Percentiles rank a stretch among this genome's conserved stretches.
Conservation (phyloP, 2,113 vertebrate species). For the Osmerus eperlanus region DNA sequence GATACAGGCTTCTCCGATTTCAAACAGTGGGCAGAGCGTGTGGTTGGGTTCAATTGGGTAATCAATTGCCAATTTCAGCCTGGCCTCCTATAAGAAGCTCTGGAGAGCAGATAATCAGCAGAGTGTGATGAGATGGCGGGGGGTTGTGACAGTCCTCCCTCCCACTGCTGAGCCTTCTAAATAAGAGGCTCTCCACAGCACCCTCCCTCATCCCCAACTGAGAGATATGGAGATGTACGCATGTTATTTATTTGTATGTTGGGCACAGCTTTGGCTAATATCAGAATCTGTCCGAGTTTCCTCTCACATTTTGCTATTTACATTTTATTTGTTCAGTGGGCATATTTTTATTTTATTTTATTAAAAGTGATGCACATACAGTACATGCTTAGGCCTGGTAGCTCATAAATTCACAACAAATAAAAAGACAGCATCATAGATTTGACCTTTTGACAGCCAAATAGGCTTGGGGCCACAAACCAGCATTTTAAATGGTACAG, state of each 20-base stretch:
- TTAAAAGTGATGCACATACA: no score
- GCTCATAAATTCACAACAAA: no score
- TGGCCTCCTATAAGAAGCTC: constrained; percentile 32
- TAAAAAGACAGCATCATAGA: no score
- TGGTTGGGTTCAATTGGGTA: constrained; percentile 44
- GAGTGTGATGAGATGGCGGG: constrained; percentile 13
- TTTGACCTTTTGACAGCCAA: no score
- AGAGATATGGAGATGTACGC: constrained; percentile 22
- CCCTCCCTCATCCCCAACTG: not conserved
- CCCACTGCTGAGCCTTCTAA: constrained; percentile 14
- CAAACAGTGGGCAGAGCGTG: constrained; percentile 31
- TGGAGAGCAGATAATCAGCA: constrained; percentile 31
- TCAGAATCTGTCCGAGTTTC: not conserved
- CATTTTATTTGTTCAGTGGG: no score
- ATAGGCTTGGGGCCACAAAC: no score
- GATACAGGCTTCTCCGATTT: constrained; percentile 37
- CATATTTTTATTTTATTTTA: no score
- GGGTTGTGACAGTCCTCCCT: not conserved
- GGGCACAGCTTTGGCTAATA: not conserved
- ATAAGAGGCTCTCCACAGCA: constrained; percentile 4
- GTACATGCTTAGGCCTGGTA: no score
- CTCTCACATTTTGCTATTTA: not conserved
- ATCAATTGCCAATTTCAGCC: constrained; percentile 45
- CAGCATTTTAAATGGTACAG: no score
- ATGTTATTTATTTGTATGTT: constrained; percentile 10